These are phyloP conservation scores for Corynorhinus townsendii DNA, from an alignment of 2,113 vertebrate species.

Conservation along the genomic window DNA sequence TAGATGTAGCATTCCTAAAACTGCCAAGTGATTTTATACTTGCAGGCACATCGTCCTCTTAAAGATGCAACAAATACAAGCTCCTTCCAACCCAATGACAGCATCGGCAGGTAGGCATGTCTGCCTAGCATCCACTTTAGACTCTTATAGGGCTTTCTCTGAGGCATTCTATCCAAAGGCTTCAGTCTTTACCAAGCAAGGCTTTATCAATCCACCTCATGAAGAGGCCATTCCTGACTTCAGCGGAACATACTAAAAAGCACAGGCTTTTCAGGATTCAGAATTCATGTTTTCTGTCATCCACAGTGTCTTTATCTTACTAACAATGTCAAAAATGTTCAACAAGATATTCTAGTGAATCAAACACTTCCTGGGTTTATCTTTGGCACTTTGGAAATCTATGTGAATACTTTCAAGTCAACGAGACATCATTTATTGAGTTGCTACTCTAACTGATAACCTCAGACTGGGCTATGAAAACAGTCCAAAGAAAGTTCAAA, in stretches of 20 bases:
- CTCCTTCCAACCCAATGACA: neutral
- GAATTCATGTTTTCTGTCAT: conserved; percentile 39
- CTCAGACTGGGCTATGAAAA: neutral
- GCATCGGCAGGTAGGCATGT: neutral
- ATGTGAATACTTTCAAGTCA: conserved; percentile 46
- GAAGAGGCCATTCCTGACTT: conserved; percentile 8
- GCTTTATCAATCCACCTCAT: conserved; percentile 29
- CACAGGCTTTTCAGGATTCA: conserved; percentile 1
- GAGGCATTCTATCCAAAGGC: neutral
- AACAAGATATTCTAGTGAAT: conserved; percentile 42
- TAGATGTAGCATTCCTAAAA: neutral
- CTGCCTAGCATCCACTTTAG: neutral
- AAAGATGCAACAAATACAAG: neutral
- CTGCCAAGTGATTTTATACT: neutral
- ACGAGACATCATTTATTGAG: conserved; percentile 32
- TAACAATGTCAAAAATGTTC: conserved; percentile 52
- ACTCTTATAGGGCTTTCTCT: neutral
- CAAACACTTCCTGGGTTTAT: conserved; percentile 20
- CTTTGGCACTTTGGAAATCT: conserved; percentile 36
- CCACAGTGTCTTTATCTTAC: conserved; percentile 31
- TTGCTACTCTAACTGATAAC: conserved; percentile 33
- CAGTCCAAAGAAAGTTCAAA: conserved; percentile 14
- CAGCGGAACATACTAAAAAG: conserved; percentile 43
- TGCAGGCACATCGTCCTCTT: neutral
- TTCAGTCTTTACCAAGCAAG: conserved; percentile 33